Conservation (phyloP, 1,140 invertebrate genomes). For the Drosophila aff. region DNA sequence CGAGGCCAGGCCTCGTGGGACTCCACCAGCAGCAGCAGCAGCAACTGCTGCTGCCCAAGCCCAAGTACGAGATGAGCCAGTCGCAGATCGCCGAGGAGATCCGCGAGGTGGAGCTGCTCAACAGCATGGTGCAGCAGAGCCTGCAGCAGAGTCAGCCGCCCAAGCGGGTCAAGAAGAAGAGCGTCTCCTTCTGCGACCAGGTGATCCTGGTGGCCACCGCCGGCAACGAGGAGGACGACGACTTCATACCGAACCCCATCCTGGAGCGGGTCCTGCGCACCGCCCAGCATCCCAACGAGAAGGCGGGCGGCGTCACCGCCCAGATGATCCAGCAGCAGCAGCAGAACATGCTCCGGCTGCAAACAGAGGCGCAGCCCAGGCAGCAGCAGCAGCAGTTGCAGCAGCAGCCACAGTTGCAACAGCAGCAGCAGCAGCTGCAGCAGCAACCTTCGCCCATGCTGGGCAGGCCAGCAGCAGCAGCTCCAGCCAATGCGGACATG, state of each 20-base stretch:
- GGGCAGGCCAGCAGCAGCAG: slow-evolving; percentile 38
- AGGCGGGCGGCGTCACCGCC: slow-evolving; percentile 83
- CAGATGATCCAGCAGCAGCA: slow-evolving; percentile 87
- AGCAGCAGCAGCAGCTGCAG: slow-evolving; percentile 52
- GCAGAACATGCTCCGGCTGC: slow-evolving; percentile 86
- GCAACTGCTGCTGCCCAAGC: slow-evolving; percentile 57
- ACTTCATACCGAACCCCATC: slow-evolving; percentile 96
- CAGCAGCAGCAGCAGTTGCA: slow-evolving; percentile 50
- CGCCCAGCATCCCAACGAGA: slow-evolving; percentile 86
- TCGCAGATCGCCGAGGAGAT: slow-evolving; percentile 86
- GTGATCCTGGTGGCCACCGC: slow-evolving; percentile 96
- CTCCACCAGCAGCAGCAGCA: slow-evolving; percentile 27
- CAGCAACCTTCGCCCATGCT: slow-evolving; percentile 60
- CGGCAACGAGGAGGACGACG: slow-evolving; percentile 95
- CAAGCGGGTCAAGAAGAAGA: slow-evolving; percentile 93
- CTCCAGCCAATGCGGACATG: slow-evolving; percentile 52
- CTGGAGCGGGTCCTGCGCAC: slow-evolving; percentile 93
- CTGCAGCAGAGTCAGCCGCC: slow-evolving; percentile 68
- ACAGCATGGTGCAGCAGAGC: slow-evolving; percentile 86
- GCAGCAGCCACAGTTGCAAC: slow-evolving; percentile 65
- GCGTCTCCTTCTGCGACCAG: slow-evolving; percentile 97
- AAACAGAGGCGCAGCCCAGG: slow-evolving; percentile 84
- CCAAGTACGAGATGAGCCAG: slow-evolving; percentile 79
- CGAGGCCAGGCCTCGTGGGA: slow-evolving; percentile 27
- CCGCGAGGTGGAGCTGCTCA: slow-evolving; percentile 86